A percentile compares a stretch with the other conserved stretches of the same genome.
Evolutionary conservation across 1,140 invertebrate genomes (phyloP).

Genomic region (Andricus grossulariae): DNA sequence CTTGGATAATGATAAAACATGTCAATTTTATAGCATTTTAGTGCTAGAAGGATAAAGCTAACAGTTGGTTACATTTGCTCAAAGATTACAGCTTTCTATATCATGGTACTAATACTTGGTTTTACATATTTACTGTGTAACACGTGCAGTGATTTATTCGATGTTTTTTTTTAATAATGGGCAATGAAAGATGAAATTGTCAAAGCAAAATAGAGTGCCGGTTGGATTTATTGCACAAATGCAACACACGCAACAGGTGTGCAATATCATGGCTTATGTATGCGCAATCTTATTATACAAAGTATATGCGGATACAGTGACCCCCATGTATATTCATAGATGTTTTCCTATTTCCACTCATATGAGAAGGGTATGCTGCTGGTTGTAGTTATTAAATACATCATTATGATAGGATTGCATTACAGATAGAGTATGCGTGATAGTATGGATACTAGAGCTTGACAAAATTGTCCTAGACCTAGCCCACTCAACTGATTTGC

Average conservation of each 20-base stretch:
- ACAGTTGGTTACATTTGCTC: neutral
- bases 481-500: neutral
- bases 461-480: no score
- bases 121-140: neutral
- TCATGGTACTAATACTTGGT: neutral
- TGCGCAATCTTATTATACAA: neutral
- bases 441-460: neutral
- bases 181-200: conserved; percentile 25
- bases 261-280: neutral
- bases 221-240: conserved; percentile 15
- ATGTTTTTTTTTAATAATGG: conserved; percentile 1
- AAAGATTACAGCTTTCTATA: conserved; percentile 16
- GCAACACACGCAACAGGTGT: neutral
- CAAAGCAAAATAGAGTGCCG: conserved; percentile 10
- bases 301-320: neutral
- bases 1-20: conserved; percentile 20
- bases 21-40: conserved; percentile 19
- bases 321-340: conserved; percentile 19
- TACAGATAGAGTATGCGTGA: neutral
- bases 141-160: neutral
- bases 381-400: neutral
- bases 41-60: conserved; percentile 8
- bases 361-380: neutral
- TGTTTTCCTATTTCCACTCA: neutral
- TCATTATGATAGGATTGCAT: neutral